Evolutionary conservation across 37 sponge, comb jelly and placozoan genomes (phyloP).

Genomic region (Theonella swinhoei): DNA sequence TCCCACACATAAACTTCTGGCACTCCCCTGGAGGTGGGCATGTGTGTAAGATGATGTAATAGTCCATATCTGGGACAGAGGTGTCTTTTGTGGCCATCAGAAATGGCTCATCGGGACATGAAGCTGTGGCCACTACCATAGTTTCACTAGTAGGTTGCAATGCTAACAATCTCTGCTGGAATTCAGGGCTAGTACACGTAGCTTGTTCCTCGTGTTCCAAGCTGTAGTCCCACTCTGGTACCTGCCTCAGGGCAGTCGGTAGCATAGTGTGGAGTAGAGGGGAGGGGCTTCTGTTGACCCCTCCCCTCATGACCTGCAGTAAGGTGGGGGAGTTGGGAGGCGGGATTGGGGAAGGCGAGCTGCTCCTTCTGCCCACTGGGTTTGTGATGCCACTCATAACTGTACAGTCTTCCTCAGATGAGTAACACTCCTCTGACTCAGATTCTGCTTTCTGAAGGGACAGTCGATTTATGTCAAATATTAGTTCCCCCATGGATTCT

Average conservation of each 20-base stretch:
- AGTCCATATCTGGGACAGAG: slow-evolving; percentile 48
- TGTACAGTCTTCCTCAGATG: slow-evolving; percentile 6
- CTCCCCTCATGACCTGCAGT: background rate
- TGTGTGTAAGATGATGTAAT: slow-evolving; percentile 69
- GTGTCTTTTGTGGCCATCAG: background rate
- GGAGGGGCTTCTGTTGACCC: background rate
- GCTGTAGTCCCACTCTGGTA: background rate
- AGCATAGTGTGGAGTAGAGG: background rate
- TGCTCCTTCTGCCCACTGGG: background rate
- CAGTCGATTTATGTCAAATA: background rate
- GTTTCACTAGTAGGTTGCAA: background rate
- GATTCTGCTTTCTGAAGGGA: background rate
- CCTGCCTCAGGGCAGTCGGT: background rate
- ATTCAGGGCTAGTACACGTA: background rate
- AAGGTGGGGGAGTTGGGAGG: background rate
- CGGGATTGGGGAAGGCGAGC: background rate
- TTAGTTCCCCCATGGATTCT: background rate
- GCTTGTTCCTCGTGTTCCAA: background rate
- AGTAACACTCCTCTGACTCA: background rate
- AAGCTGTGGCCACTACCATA: too few species aligned
- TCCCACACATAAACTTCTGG: slow-evolving; percentile 84
- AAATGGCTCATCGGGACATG: background rate
- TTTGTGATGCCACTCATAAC: slow-evolving; percentile 9
- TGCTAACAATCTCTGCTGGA: background rate
- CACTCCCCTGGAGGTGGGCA: slow-evolving; percentile 51